Percentiles rank a stretch among this genome's conserved stretches.
Conservation (phyloP, 2,888 invertebrate genomes). For the Amphiduros pacificus region DNA sequence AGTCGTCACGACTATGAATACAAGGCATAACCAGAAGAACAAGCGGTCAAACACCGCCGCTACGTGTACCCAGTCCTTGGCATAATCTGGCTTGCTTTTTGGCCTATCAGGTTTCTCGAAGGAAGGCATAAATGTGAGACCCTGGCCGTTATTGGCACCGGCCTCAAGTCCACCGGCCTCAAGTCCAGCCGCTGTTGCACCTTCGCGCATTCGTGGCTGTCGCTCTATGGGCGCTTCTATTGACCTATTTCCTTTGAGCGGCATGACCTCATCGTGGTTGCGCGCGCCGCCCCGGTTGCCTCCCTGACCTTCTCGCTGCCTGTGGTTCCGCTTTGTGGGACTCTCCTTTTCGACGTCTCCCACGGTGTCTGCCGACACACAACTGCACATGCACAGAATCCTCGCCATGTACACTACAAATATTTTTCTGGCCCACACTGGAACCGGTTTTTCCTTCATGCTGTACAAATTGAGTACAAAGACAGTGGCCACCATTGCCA, state of each 20-base stretch:
- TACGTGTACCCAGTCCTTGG: slow-evolving; percentile 34
- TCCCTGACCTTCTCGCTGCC: neutral
- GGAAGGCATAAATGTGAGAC: slow-evolving; percentile 1
- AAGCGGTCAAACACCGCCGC: slow-evolving; percentile 35
- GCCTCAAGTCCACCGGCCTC: neutral
- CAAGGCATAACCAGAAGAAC: slow-evolving; percentile 36
- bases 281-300: no score
- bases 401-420: slow-evolving; percentile 31
- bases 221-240: no score
- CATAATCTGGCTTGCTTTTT: slow-evolving; percentile 24
- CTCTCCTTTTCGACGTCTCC: neutral
- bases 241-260: no score
- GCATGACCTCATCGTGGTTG: neutral
- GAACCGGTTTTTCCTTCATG: slow-evolving; percentile 32
- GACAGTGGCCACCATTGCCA: slow-evolving; percentile 37
- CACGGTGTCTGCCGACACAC: slow-evolving; percentile 1
- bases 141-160: no score
- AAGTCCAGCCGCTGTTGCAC: neutral
- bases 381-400: slow-evolving; percentile 33
- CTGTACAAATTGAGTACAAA: slow-evolving; percentile 34
- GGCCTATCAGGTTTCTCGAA: neutral
- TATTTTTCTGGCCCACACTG: slow-evolving; percentile 32
- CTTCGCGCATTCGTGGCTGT: neutral
- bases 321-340: neutral
- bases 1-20: slow-evolving; percentile 33